These are phyloP conservation scores for Strigamia maritima DNA, from an alignment of 2,888 invertebrate species.

Conservation along the genomic window DNA sequence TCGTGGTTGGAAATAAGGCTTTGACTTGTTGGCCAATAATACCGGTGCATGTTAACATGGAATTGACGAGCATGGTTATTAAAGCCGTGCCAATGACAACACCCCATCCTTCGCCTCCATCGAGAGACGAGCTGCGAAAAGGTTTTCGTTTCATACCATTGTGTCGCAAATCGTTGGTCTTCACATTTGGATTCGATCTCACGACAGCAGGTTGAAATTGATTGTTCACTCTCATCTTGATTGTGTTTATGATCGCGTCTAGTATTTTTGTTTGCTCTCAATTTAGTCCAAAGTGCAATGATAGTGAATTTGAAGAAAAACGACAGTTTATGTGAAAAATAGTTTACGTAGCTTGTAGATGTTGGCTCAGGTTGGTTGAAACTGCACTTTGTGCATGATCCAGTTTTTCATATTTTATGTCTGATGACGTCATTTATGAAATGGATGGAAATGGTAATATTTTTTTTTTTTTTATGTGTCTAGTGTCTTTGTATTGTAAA, in stretches of 20 bases:
- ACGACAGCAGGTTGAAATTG: background rate
- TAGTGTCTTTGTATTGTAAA: background rate
- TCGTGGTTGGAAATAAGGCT: background rate
- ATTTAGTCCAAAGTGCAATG: background rate
- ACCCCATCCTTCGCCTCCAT: conserved; percentile 54
- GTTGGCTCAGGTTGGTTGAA: background rate
- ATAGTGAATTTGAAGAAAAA: background rate
- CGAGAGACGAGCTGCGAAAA: conserved; percentile 39
- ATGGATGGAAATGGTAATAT: background rate
- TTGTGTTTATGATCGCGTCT: background rate
- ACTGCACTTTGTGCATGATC: conserved; percentile 17
- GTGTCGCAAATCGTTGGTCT: background rate
- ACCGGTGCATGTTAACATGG: background rate
- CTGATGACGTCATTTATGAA: background rate
- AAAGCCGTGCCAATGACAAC: conserved; percentile 56
- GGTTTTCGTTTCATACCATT: background rate
- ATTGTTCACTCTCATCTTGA: conserved; percentile 25
- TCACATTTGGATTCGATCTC: background rate
- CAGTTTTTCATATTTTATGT: conserved; percentile 22
- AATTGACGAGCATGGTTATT: conserved; percentile 16
- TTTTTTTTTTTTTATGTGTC: background rate
- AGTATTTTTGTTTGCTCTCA: background rate
- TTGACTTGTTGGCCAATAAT: background rate
- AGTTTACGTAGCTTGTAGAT: background rate
- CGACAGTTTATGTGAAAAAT: background rate